Conservation (phyloP, 2,797 vertebrate genomes). For the Coracias cyanogaster region DNA sequence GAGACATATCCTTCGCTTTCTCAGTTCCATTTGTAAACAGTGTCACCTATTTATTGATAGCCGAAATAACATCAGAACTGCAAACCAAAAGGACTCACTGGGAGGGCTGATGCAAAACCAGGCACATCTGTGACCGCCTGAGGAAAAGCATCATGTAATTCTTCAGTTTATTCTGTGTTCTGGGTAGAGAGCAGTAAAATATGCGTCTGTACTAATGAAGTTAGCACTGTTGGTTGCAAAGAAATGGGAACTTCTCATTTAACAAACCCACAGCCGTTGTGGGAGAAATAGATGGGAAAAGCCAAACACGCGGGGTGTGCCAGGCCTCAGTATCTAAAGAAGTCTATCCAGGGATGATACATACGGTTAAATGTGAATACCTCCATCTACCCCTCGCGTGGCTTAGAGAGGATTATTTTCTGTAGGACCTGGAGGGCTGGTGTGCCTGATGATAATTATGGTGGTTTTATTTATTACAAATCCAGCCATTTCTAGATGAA, state of each 20-base stretch:
- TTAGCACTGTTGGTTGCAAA: not conserved
- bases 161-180: not conserved
- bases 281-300: not conserved
- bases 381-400: not conserved
- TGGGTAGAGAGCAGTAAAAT: not conserved
- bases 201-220: not conserved
- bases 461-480: not conserved
- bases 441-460: not conserved
- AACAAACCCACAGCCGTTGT: not conserved
- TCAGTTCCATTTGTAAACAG: not conserved
- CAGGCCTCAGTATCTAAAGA: not conserved
- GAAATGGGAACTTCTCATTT: not conserved
- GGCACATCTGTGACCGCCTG: not conserved
- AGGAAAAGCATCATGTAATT: not conserved
- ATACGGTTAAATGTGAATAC: not conserved
- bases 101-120: not conserved
- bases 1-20: not conserved
- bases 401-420: not conserved
- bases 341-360: not conserved
- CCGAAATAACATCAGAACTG: not conserved
- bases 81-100: not conserved
- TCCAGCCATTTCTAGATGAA: not conserved
- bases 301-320: not conserved
- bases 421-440: not conserved
- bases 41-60: not conserved